phyloP scores from a whole-genome alignment of 2,113 vertebrate genomes.

The Boulengeromyrus knoepffleri region DNA sequence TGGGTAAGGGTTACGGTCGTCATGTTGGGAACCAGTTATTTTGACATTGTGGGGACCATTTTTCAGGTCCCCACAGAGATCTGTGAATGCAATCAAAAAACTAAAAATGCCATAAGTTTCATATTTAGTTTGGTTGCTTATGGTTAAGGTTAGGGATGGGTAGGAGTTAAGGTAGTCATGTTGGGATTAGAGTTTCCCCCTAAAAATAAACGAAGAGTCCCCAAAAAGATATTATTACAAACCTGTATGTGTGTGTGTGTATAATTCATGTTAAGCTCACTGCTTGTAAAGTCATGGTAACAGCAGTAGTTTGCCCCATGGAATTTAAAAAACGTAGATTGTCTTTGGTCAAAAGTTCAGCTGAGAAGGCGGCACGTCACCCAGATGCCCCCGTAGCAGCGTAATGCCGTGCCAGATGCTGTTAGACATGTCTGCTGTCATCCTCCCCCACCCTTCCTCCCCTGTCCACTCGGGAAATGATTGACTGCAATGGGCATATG shows the following conservation, averaged over 20 bases:
- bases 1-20: too few relatives aligned
- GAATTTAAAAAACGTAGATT: neutral
- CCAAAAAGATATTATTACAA: too few relatives aligned
- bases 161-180: too few relatives aligned
- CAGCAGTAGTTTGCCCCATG: neutral
- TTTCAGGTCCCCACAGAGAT: too few relatives aligned
- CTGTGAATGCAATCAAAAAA: too few relatives aligned
- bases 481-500: slow-evolving; percentile 50
- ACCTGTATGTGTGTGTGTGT: neutral
- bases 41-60: too few relatives aligned
- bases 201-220: too few relatives aligned
- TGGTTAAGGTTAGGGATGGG: too few relatives aligned
- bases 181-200: too few relatives aligned
- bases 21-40: too few relatives aligned
- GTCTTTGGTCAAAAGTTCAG: neutral
- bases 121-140: too few relatives aligned
- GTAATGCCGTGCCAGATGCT: slow-evolving; percentile 59
- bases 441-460: slow-evolving; percentile 58
- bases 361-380: slow-evolving; percentile 24
- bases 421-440: slow-evolving; percentile 62
- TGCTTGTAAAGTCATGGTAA: neutral
- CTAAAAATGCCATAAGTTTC: too few relatives aligned
- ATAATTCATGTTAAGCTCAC: neutral
- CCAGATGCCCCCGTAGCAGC: slow-evolving; percentile 47
- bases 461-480: slow-evolving; percentile 57